phyloP scores from a whole-genome alignment of 2,888 invertebrate species.

The Aporophyla nigra region DNA sequence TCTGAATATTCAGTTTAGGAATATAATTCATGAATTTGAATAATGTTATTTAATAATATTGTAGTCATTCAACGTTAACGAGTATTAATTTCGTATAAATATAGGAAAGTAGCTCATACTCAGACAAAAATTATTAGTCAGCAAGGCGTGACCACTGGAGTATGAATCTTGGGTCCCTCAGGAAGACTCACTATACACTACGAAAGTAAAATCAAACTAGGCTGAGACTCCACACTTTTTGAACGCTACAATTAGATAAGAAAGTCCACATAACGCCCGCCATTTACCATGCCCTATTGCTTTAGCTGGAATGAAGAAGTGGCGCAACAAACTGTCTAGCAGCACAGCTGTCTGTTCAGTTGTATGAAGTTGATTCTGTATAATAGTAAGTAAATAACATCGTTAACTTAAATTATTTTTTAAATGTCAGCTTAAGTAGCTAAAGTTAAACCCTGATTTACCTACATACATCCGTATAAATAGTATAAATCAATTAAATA shows the following conservation, averaged over 20 bases:
- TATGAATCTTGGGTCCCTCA: background rate
- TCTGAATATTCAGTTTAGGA: constrained; percentile 13
- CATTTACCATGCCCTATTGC: too few relatives aligned
- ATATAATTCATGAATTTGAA: background rate
- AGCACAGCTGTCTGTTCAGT: too few relatives aligned
- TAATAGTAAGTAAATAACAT: too few relatives aligned
- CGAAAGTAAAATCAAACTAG: background rate
- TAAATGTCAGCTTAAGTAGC: background rate
- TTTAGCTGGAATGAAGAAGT: too few relatives aligned
- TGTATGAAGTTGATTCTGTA: too few relatives aligned
- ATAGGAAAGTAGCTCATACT: background rate
- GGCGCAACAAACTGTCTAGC: too few relatives aligned
- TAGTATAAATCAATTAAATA: background rate
- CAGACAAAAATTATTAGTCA: background rate
- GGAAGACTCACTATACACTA: background rate
- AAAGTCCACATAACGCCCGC: too few relatives aligned
- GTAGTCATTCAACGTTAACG: background rate
- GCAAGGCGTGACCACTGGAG: background rate
- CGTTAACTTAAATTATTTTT: too few relatives aligned
- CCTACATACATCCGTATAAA: background rate
- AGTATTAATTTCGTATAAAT: background rate
- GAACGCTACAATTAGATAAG: too few relatives aligned
- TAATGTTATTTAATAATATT: background rate
- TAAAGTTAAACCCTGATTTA: background rate
- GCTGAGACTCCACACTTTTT: too few relatives aligned